phyloP scores from a whole-genome alignment of 2,113 vertebrate genomes.

The Crotalus viridis region DNA sequence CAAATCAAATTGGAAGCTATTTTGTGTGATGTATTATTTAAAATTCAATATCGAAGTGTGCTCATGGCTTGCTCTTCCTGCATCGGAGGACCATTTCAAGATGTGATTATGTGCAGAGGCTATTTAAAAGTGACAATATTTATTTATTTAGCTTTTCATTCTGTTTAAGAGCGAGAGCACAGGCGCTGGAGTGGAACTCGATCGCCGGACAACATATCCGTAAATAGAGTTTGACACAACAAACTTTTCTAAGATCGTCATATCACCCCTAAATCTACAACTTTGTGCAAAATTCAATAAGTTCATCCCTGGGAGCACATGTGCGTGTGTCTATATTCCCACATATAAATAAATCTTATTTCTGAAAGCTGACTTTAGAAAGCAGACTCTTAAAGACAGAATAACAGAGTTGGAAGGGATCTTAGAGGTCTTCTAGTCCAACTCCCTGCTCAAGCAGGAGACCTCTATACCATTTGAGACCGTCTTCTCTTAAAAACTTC shows the following conservation, averaged over 20 bases:
- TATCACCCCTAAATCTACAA: conserved; percentile 32
- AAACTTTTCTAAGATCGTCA: conserved; percentile 59
- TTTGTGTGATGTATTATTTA: conserved; percentile 83
- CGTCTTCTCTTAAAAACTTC: too few relatives aligned
- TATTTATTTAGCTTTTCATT: conserved; percentile 69
- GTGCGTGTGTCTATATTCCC: background rate
- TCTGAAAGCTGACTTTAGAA: background rate
- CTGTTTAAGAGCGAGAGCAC: conserved; percentile 73
- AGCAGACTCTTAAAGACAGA: background rate
- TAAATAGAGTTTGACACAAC: conserved; percentile 31
- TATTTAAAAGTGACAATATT: conserved; percentile 80
- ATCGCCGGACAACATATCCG: conserved; percentile 67
- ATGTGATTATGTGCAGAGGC: conserved; percentile 73
- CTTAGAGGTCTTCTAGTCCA: too few relatives aligned
- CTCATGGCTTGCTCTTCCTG: conserved; percentile 69
- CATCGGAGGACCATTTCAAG: conserved; percentile 67
- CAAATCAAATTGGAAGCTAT: conserved; percentile 79
- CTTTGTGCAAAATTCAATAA: background rate
- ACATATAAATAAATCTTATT: background rate
- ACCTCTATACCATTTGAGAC: too few relatives aligned
- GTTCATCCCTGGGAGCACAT: background rate
- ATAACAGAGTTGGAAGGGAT: too few relatives aligned
- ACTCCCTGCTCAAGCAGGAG: too few relatives aligned
- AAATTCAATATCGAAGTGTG: conserved; percentile 81
- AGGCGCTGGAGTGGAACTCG: conserved; percentile 72